Base-by-base conservation (phyloP, 2,113 vertebrate species). In the Erinaceus europaeus region DNA sequence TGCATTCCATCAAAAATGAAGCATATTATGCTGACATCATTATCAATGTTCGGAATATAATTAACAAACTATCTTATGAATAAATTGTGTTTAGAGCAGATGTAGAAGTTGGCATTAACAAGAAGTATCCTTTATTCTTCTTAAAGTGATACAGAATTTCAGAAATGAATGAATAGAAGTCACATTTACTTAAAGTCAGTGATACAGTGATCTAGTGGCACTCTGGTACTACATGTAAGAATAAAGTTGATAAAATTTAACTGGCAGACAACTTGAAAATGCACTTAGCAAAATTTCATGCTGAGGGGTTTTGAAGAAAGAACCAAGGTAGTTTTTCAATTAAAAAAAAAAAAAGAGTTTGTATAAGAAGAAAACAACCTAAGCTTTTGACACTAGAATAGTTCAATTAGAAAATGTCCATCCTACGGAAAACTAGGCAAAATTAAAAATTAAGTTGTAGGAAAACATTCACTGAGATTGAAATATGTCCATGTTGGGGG, bases 1-100 rank as follows among this genome's bases (percentile, higher is more conserved):
- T 85, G 84, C 27, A 77, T 46, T 86, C 64, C 50, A 83, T 69
- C 74, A 72, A 84, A 95, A 93, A 38, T 12, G 71, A 92, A 87
- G 36, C 52, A 65, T 71, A 68, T 61, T 84, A 55, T 65, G 50
- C 4, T 18, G 65, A 82, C 79, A 69, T 48, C 62, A 82, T 82
- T 77, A 80, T 55, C 68, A 85, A 67, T 21, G 44, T 64, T 59
- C 57, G n/a, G 64, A 14, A 55, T 46, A 85, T 29, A 87, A 78
- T 32, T 34, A 76, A 76, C n/a, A 67, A 2, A 57, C 6, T 42
- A 29, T n/a, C 59, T 76, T 72, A 68, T 81, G 40, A 36, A 74
- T 71, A 48, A 40, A 34, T n/a, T 86, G 11, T 52, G 27, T 85
- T 86, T 77, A 27, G 20, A 46, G 17, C 61, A 93, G 53, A 95